Evolutionary conservation across 2,113 vertebrate genomes (phyloP).

Genomic region (Cepphus grylle): DNA sequence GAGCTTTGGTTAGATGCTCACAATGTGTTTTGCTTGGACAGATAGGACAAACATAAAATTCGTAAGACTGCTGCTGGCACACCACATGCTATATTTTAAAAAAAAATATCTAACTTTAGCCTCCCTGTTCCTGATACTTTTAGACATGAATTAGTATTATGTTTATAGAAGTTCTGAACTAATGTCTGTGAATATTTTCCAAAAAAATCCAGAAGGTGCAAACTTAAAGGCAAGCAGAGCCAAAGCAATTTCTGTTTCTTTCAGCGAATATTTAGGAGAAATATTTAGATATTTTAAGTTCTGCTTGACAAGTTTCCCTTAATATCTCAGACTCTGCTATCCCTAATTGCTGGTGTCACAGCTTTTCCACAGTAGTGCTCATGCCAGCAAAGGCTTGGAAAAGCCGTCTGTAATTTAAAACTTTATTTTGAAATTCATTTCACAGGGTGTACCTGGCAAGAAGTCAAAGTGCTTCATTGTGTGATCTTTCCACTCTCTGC

Average conservation of each 20-base stretch:
- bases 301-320: constrained; percentile 11
- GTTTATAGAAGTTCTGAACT: constrained; percentile 38
- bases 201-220: constrained; percentile 34
- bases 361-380: not conserved
- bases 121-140: not conserved
- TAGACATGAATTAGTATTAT: constrained; percentile 10
- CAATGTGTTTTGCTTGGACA: constrained; percentile 32
- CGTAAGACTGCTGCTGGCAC: not conserved
- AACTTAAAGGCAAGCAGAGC: constrained; percentile 15
- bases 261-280: constrained; percentile 1
- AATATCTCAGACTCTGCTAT: constrained; percentile 6
- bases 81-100: constrained; percentile 4
- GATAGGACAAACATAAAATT: constrained; percentile 43
- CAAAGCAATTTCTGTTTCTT: constrained; percentile 31
- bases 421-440: constrained; percentile 49
- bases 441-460: constrained; percentile 39
- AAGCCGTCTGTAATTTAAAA: constrained; percentile 18
- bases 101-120: constrained; percentile 8
- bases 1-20: constrained; percentile 20
- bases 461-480: constrained; percentile 45
- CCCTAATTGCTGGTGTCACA: constrained; percentile 26
- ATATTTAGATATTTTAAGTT: constrained; percentile 41
- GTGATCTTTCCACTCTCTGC: constrained; percentile 13
- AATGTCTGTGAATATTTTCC: constrained; percentile 20
- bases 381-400: constrained; percentile 18